Base-by-base conservation (phyloP, 2,113 vertebrate species). In the Hippocampus abdominalis region DNA sequence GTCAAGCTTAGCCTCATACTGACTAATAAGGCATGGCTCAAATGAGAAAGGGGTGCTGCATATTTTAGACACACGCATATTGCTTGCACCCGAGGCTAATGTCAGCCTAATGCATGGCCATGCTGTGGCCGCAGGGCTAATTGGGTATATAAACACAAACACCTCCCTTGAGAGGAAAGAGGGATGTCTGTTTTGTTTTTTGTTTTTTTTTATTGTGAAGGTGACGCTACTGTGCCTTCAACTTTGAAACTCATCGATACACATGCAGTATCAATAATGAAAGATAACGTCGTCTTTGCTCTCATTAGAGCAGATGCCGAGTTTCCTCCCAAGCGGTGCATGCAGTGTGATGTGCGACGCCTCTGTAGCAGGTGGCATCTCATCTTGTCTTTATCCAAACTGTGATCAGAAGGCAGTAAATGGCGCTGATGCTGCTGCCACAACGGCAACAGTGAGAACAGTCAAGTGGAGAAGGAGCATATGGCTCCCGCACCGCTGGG, bases 101-200 rank as follows among this genome's bases (percentile, higher is more conserved):
- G 89, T 86, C 87, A 82, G 77, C 82, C 84, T 91, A 89, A 87
- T 89, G 88, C 85, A 86, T 87, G 86, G 79, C 86, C 83, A 74
- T 81, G 83, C 83, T 88, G 84, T 89, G 89, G 87, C 91, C 83
- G 76, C 72, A 85, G 86, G 91, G 89, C 88, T 92, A 91, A 92
- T 93, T 91, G 88, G 87, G 83, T 89, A 88, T 87, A 90, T 91
- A 89, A 92, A 90, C 89, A 91, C 85, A 90, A 91, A 87, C 89
- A 90, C 62, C 81, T 91, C 89, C 92, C 90, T 56, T 73, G 90
- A 91, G 88, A 88, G 87, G 39, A 13, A 36, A 75, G 40, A 72
- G 74, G 70, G 67, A 81, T 71, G 72, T 82, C 68, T 79, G 72
- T 83, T 86, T 86, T 83, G 48, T 36, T 44, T 3, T 44, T 77